Base-by-base conservation (phyloP, 1,140 invertebrate genomes). In the Carcinoscorpius rotundicauda region DNA sequence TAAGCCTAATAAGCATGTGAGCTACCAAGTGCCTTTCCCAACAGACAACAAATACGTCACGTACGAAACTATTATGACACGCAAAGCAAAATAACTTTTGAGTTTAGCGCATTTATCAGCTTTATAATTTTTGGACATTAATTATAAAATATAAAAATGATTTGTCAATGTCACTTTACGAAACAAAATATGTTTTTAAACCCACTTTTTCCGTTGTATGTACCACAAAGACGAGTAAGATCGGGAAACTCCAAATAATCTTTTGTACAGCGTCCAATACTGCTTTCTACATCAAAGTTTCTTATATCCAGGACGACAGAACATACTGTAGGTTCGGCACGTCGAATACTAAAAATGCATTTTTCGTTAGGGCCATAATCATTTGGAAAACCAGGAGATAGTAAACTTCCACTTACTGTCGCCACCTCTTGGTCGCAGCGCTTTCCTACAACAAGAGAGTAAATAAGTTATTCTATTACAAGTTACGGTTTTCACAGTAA, bases 211-310 rank as follows among this genome's bases (percentile, higher is more conserved):
- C 62, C 62, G 5, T 55, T 62, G 9, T 60, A 52, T 10, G 49
- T 64, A 8, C 70, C 71, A 59, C 71, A 72, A 5, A 72, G 51
- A 11, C 69, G 51, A 6, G 58, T 66, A 3, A 66, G 52, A 55
- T 69, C 67, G 5, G 71, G 71, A 6, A 72, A 51, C 10, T 71
- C 63, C 3, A 72, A 53, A 49, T 67, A 71, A 51, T 72, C 71
- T 49, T 69, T 68, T n/a, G 29, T 61, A 58, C 71, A 72, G 0
- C 53, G 29, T 3, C 63, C n/a, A 5, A 63, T 58, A 8, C 60
- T 62, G 61, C 66, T 64, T 58, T 72, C 72, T 2, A 73, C 48
- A 50, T 72, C 65, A 62, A 73, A 73, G n/a, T 63, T 59, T 10
- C 66, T 61, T 57, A 73, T 71, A 11, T 71, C 68, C 9, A 73